Base-by-base conservation (phyloP, 2,113 vertebrate species). In the Ascaphus truei region DNA sequence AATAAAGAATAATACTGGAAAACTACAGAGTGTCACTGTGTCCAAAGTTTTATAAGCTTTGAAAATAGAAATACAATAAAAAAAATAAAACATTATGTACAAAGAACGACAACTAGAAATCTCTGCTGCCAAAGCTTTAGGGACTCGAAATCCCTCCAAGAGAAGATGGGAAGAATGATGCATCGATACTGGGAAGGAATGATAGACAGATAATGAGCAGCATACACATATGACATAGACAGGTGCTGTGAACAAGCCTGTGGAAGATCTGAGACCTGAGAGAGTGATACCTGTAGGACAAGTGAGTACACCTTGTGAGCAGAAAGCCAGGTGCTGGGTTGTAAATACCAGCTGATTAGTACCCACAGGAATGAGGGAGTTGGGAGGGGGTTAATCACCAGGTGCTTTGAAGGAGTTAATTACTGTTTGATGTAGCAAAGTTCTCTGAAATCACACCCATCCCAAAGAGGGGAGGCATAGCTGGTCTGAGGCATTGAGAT, bases 371-470 rank as follows among this genome's bases (percentile, higher is more conserved):
- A 50, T 51, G 16, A 26, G 52, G 47, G 56, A 13, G 23, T 6
- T 4, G 15, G 43, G 66, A 43, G 23, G 22, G 30, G 30, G 45
- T 20, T 47, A 71, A 61, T 71, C 56, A 71, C 47, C 13, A 11
- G 67, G 2, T 52, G 23, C 57, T 71, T 71, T 71, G 47, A 71
- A 71, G 67, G 57, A 71, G 57, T 30, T 61, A 71, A 71, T 71
- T 71, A 43, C 67, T 71, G 57, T 71, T 71, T 71, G 67, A 71
- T 71, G 67, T 71, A 23, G 25, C 43, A 39, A 25, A 52, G 55
- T 50, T 13, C 67, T 71, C 16, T 61, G 56, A 34, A 61, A 51
- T 59, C 16, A 27, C 67, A 61, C 56, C 57, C 67, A 52, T 33
- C 30, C 33, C 66, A 33, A 29, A 30, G 48, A 13, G 27, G 41